Conservation (phyloP, 2,888 invertebrate genomes). For the Lasioglossum morio region DNA sequence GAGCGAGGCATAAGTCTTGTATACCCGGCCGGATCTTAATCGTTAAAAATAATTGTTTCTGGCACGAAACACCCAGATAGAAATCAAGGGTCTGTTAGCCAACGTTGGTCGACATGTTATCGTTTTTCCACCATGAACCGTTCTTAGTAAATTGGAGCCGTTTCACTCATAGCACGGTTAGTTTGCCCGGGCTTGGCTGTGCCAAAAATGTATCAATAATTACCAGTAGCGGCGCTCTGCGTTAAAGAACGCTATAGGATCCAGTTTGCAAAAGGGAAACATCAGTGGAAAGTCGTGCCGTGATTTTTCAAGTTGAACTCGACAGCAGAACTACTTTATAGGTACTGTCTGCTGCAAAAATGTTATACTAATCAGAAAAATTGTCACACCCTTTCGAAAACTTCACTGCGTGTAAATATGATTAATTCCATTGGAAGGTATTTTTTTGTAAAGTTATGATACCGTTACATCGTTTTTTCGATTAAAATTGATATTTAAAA, state of each 20-base stretch:
- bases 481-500: not conserved
- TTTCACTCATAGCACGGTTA: slow-evolving; percentile 41
- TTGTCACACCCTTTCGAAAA: not conserved
- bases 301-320: not conserved
- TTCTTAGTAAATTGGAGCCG: slow-evolving; percentile 45
- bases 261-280: not conserved
- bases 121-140: slow-evolving; percentile 40
- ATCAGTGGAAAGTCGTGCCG: not conserved
- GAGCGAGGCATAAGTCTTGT: slow-evolving; percentile 23
- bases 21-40: slow-evolving; percentile 55
- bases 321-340: not conserved
- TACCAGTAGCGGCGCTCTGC: not conserved
- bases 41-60: slow-evolving; percentile 71
- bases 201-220: slow-evolving; percentile 56
- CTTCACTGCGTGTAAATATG: not conserved
- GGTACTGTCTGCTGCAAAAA: not conserved
- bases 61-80: slow-evolving; percentile 60
- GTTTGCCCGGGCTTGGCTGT: slow-evolving; percentile 38
- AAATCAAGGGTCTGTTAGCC: slow-evolving; percentile 51
- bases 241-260: not conserved
- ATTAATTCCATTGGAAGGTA: not conserved
- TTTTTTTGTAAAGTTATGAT: not conserved
- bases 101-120: slow-evolving; percentile 59
- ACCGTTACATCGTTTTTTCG: not conserved
- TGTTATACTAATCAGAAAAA: not conserved